Evolutionary conservation across 2,797 vertebrate genomes (phyloP).

Genomic region (Macroramphosus scolopax): DNA sequence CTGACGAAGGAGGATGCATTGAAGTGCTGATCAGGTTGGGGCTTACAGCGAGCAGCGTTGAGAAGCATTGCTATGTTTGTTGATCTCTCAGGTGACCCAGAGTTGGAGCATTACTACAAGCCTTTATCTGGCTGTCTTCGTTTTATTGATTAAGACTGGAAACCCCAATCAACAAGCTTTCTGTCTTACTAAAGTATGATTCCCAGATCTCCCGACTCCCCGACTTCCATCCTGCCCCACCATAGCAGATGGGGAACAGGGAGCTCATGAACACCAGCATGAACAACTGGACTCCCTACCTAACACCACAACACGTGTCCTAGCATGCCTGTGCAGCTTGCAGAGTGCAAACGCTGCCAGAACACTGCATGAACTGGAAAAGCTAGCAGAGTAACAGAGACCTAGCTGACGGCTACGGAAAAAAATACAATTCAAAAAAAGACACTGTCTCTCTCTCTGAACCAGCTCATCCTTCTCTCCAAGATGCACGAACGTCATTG

Average conservation of each 20-base stretch:
- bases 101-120: conserved; percentile 27
- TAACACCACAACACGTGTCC: conserved; percentile 16
- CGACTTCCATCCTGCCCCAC: conserved; percentile 9
- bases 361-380: conserved; percentile 64
- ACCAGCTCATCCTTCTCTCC: conserved; percentile 27
- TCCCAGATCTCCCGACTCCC: conserved; percentile 22
- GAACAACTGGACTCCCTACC: conserved; percentile 56
- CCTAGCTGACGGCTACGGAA: neutral
- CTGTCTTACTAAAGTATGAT: conserved; percentile 29
- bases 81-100: conserved; percentile 36
- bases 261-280: conserved; percentile 81
- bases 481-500: conserved; percentile 38
- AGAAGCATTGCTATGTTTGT: conserved; percentile 13
- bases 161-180: conserved; percentile 35
- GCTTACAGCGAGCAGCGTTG: conserved; percentile 15
- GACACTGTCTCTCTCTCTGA: conserved; percentile 24
- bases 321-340: conserved; percentile 63
- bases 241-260: conserved; percentile 27
- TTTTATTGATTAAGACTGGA: conserved; percentile 14
- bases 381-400: conserved; percentile 32
- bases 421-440: conserved; percentile 8
- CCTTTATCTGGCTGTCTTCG: conserved; percentile 37
- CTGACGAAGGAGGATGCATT: conserved; percentile 20
- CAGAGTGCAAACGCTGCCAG: conserved; percentile 47
- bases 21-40: conserved; percentile 18